Evolutionary conservation across 2,113 vertebrate species (phyloP).

Genomic region (Triplophysa siluroides): DNA sequence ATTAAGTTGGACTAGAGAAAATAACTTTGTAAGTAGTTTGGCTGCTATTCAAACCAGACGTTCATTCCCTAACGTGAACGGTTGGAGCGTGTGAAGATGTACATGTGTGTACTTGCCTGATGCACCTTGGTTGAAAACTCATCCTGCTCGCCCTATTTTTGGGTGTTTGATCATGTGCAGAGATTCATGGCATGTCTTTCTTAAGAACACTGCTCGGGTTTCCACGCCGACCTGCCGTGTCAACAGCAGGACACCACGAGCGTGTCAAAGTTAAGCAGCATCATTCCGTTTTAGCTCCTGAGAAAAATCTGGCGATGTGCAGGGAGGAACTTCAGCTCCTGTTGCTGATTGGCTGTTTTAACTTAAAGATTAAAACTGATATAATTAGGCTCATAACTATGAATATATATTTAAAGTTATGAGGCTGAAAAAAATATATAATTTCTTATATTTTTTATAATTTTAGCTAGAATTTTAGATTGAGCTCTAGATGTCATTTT

Average conservation of each 20-base stretch:
- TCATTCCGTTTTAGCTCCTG: not conserved
- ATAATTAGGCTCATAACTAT: no score
- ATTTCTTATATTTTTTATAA: no score
- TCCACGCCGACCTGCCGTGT: slow-evolving; percentile 6
- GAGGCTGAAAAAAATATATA: no score
- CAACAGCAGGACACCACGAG: slow-evolving; percentile 2
- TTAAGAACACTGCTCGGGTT: slow-evolving; percentile 20
- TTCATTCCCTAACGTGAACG: not conserved
- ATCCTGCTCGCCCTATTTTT: not conserved
- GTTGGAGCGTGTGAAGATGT: slow-evolving; percentile 1
- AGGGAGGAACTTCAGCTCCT: not conserved
- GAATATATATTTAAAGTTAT: no score
- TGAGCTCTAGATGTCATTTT: no score
- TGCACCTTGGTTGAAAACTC: not conserved
- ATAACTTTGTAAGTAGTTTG: not conserved
- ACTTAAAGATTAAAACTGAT: no score
- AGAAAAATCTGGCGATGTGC: not conserved
- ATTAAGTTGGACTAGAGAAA: no score
- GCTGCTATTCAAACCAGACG: not conserved
- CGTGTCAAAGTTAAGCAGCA: not conserved
- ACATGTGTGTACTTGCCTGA: not conserved
- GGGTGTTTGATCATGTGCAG: slow-evolving; percentile 8
- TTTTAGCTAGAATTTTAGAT: no score
- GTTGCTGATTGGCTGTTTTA: not conserved
- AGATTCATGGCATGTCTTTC: slow-evolving; percentile 12